Evolutionary conservation across 92 coral and sea anemone genomes (phyloP), one percentile per base, ranked within the genome.

Genomic region (Nematostella vectensis): DNA sequence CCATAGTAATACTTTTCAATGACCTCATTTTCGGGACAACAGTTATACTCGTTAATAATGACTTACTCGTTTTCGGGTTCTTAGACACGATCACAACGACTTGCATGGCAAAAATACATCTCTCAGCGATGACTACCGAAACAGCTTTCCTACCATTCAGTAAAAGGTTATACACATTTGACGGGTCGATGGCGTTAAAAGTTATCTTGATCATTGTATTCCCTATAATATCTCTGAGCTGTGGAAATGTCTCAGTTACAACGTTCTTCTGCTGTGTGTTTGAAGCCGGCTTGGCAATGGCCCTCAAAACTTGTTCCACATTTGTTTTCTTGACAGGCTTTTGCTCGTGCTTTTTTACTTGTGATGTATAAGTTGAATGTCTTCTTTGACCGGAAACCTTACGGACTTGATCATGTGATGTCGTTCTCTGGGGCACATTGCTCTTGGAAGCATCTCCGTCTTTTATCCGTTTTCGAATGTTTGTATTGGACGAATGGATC

Each of bases 151-250:
- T 66, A 0, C 37, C 49, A 28, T 66, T 48, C 27, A 66, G 28
- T 4, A 66, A 59, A 19, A 66, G 8, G 12, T 66, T 48, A 18
- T 27, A 55, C 18, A 30, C 47, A 37, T 21, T 29, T 9, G 57
- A 54, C 15, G 72, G 72, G 25, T 66, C 72, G 13, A 53, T 50
- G 11, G 72, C 63, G 19, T 51, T 54, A 40, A 66, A 66, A 2
- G 48, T n/a, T 12, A 66, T 66, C 12, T 55, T 44, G 19, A 63
- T 66, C 9, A 57, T 33, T 19, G 63, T 43, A 18, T 58, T 20
- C 1, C 44, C 72, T 0, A 66, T 66, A 0, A 28, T 47, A 37
- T 66, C 27, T 54, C 72, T 48, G 15, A 63, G 72, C 18, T 25
- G 60, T 10, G 72, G 63, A 4, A 58, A 58, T 17, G 12, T 21